Conservation (phyloP, 2,797 vertebrate species). For the Sciaenops ocellatus region DNA sequence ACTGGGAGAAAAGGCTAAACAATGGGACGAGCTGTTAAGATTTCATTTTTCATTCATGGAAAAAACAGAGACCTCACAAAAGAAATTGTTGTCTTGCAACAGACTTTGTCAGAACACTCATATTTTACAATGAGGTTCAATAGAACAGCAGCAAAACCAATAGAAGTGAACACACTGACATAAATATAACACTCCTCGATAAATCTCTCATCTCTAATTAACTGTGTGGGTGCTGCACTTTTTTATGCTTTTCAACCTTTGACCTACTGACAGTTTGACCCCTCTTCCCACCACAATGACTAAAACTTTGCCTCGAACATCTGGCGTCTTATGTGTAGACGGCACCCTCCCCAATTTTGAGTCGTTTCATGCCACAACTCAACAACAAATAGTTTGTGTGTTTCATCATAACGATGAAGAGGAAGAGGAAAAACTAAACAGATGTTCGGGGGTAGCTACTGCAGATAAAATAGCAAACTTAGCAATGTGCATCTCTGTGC, state of each 20-base stretch:
- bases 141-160: constrained; percentile 27
- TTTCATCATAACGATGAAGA: constrained; percentile 61
- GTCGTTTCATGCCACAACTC: constrained; percentile 61
- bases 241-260: constrained; percentile 66
- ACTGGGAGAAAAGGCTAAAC: constrained; percentile 78
- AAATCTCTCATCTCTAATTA: constrained; percentile 62
- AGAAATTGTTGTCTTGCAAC: constrained; percentile 14
- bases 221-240: constrained; percentile 43
- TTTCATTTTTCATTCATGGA: constrained; percentile 64
- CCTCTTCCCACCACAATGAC: constrained; percentile 61
- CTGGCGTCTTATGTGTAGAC: constrained; percentile 55
- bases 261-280: constrained; percentile 78
- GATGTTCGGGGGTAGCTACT: constrained; percentile 61
- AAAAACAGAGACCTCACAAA: constrained; percentile 19
- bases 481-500: constrained; percentile 50
- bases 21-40: constrained; percentile 56
- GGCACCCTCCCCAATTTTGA: constrained; percentile 34
- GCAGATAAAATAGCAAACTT: constrained; percentile 61
- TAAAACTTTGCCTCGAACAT: constrained; percentile 72
- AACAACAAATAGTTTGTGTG: constrained; percentile 63
- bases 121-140: constrained; percentile 32
- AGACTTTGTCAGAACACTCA: constrained; percentile 29
- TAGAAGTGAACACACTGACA: constrained; percentile 3
- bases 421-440: constrained; percentile 49
- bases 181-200: constrained; percentile 13